Conservation (phyloP, 2,888 invertebrate species). For the Cerceris rybyensis region DNA sequence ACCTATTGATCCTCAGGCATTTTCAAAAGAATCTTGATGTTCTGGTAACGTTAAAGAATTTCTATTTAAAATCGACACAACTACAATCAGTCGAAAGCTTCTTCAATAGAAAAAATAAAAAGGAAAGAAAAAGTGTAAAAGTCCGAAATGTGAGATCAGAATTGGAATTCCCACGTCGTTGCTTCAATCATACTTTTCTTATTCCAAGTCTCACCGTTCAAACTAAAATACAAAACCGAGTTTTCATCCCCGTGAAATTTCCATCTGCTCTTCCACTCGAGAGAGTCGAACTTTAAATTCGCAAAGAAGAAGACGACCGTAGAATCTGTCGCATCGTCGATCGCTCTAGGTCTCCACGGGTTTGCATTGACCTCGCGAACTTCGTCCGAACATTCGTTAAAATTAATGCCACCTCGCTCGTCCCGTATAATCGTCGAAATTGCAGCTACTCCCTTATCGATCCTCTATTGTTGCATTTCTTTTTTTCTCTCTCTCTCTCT, state of each 20-base stretch:
- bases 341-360: slow-evolving; percentile 22
- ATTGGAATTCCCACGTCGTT: too few species aligned
- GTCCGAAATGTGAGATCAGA: too few species aligned
- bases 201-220: too few species aligned
- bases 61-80: too few species aligned
- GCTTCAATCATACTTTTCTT: too few species aligned
- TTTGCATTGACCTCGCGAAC: slow-evolving; percentile 48
- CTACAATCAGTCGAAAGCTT: too few species aligned
- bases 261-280: slow-evolving; percentile 28
- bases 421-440: slow-evolving; percentile 16
- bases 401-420: slow-evolving; percentile 2
- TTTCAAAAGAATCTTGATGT: too few species aligned
- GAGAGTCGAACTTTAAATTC: slow-evolving; percentile 45
- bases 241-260: slow-evolving; percentile 2
- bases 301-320: neutral
- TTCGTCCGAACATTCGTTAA: slow-evolving; percentile 9
- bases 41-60: too few species aligned
- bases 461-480: slow-evolving; percentile 16
- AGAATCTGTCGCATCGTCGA: slow-evolving; percentile 23
- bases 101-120: too few species aligned
- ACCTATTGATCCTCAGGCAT: too few species aligned
- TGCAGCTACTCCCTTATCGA: slow-evolving; percentile 16
- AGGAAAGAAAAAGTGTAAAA: too few species aligned
- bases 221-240: too few species aligned
- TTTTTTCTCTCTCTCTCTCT: neutral